Percentiles rank a stretch among this genome's conserved stretches.
These are phyloP conservation scores for Erebia aethiops DNA, from an alignment of 2,888 invertebrate genomes.

Conservation along the genomic window DNA sequence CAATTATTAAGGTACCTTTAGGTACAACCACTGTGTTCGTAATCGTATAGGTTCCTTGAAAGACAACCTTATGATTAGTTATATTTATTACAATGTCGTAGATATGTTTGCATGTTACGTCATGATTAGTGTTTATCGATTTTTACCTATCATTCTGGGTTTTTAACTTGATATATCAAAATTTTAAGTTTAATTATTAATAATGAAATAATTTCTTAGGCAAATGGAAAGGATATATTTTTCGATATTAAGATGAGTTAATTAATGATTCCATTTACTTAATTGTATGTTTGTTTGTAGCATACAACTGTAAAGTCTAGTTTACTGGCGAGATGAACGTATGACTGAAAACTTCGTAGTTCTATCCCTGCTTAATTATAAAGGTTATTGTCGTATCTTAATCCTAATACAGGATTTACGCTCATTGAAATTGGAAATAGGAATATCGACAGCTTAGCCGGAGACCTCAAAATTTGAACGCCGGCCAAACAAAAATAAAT, in stretches of 20 bases:
- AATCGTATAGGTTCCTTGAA: too few relatives aligned
- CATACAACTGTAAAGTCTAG: neutral
- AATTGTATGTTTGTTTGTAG: neutral
- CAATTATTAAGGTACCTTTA: too few relatives aligned
- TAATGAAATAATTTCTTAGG: neutral
- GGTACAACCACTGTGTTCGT: too few relatives aligned
- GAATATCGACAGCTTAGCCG: neutral
- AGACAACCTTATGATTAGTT: too few relatives aligned
- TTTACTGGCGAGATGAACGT: constrained; percentile 4
- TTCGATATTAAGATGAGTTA: neutral
- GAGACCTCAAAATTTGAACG: neutral
- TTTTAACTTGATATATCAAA: neutral
- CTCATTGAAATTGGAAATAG: neutral
- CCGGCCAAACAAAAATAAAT: neutral
- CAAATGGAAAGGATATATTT: neutral
- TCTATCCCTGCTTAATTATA: constrained; percentile 3
- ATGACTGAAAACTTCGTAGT: constrained; percentile 7
- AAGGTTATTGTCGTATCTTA: constrained; percentile 7
- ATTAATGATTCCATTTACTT: neutral
- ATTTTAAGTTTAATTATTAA: too few relatives aligned
- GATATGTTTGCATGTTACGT: too few relatives aligned
- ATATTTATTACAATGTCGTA: too few relatives aligned
- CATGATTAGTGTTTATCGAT: too few relatives aligned
- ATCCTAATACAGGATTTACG: neutral
- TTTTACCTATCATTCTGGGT: neutral